Conservation (phyloP, 2,113 vertebrate species). For the Dicrurus megarhynchus region DNA sequence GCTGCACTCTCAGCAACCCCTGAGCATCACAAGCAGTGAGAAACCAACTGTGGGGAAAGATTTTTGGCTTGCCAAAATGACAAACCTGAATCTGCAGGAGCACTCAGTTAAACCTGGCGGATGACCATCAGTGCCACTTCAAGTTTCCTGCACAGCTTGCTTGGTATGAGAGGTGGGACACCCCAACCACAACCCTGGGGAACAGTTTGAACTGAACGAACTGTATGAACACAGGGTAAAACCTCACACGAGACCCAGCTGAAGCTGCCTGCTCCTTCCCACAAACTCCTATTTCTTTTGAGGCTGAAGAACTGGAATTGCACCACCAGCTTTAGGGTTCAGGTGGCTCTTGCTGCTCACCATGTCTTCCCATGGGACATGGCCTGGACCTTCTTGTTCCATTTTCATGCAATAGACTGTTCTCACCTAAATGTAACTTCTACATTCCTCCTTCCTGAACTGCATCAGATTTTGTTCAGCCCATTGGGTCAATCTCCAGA, state of each 20-base stretch:
- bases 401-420: background rate
- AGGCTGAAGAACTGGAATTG: background rate
- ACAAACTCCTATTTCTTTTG: background rate
- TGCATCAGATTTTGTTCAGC: background rate
- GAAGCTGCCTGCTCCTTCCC: background rate
- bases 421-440: background rate
- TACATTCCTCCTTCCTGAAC: background rate
- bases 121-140: too few relatives aligned
- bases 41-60: accelerated
- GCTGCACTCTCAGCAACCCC: background rate
- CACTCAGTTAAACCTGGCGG: background rate
- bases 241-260: background rate
- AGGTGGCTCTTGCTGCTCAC: background rate
- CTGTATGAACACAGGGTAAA: background rate
- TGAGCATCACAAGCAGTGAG: background rate
- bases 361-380: accelerated
- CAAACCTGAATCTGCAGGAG: background rate
- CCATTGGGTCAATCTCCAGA: background rate
- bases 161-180: background rate
- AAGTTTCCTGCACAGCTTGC: background rate
- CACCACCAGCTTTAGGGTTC: background rate
- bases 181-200: background rate
- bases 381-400: accelerated
- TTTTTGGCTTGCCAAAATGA: background rate
- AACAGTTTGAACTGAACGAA: background rate